Evolutionary conservation across 1,140 invertebrate species (phyloP).

Genomic region (Drosophila tristis): DNA sequence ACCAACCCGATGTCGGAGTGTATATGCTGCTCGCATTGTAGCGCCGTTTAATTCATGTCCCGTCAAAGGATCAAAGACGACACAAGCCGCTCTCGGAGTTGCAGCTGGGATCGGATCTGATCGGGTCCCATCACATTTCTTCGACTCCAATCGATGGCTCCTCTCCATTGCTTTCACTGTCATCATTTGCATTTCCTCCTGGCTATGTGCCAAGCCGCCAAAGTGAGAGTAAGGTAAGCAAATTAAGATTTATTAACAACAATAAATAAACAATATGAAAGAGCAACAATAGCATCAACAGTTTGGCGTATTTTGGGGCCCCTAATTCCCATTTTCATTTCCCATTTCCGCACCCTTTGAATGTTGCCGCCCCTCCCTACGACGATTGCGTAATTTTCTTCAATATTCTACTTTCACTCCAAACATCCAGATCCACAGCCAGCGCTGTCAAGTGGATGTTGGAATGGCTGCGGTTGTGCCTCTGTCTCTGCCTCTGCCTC

Average conservation of each 20-base stretch:
- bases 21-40: slow-evolving; percentile 47
- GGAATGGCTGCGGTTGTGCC: neutral
- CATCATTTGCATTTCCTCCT: slow-evolving; percentile 73
- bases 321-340: slow-evolving; percentile 22
- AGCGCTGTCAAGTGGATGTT: slow-evolving; percentile 65
- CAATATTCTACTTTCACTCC: slow-evolving; percentile 23
- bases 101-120: slow-evolving; percentile 34
- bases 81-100: slow-evolving; percentile 41
- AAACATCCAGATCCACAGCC: slow-evolving; percentile 41
- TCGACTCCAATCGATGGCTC: too few relatives aligned
- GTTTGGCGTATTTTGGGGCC: slow-evolving; percentile 42
- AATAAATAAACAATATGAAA: slow-evolving; percentile 76
- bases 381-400: slow-evolving; percentile 49
- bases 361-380: slow-evolving; percentile 33
- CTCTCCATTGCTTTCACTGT: slow-evolving; percentile 60
- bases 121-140: slow-evolving; percentile 11
- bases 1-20: slow-evolving; percentile 12
- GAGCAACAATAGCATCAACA: slow-evolving; percentile 27
- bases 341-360: slow-evolving; percentile 50
- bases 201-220: slow-evolving; percentile 63
- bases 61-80: slow-evolving; percentile 77
- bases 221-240: slow-evolving; percentile 70
- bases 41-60: slow-evolving; percentile 81
- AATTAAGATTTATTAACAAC: slow-evolving; percentile 80
- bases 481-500: neutral